Evolutionary conservation across 2,797 vertebrate species (phyloP), one percentile per base, ranked within the genome.

Genomic region (Botia almorhae): DNA sequence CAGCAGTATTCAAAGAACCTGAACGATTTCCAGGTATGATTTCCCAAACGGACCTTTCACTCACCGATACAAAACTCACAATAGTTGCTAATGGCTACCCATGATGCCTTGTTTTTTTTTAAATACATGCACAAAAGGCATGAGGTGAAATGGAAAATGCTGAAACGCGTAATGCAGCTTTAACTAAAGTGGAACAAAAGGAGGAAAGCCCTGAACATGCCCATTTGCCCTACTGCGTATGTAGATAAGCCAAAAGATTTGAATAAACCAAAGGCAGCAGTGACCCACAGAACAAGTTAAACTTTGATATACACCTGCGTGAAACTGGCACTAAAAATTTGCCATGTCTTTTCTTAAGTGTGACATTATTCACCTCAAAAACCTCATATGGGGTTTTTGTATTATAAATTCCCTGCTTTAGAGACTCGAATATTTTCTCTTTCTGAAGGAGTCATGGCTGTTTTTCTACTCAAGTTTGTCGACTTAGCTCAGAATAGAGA

Each of bases 171-270:
- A 21, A 29, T 50, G 3, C 2, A 61, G 51, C 26, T 85, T 29
- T 53, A 26, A 76, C 26, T 56, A 69, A 19, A 68, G 79, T 17
- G 55, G 46, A 81, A 89, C 86, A 86, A 84, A 88, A 81, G 74
- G 70, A 84, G 73, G 81, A 85, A 89, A 84, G 69, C 58, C 19
- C 13, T 4, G 8, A 69, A 75, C 75, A 64, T 67, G 69, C 61
- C 65, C 50, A 78, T 70, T 80, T 81, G 68, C 76, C 71, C 76
- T 72, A 76, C 64, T 87, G 78, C 69, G 65, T 67, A 84, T 23
- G 19, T 6, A 85, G 87, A 91, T 91, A 90, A 89, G 69, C 46
- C 67, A 33, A 81, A 81, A 39, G 55, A 70, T 67, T 74, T 21
- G 2, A 16, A 13, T 68, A 82, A 72, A 67, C 53, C 19, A 70